phyloP scores from a whole-genome alignment of 2,888 invertebrate genomes.

The Archips xylosteana region DNA sequence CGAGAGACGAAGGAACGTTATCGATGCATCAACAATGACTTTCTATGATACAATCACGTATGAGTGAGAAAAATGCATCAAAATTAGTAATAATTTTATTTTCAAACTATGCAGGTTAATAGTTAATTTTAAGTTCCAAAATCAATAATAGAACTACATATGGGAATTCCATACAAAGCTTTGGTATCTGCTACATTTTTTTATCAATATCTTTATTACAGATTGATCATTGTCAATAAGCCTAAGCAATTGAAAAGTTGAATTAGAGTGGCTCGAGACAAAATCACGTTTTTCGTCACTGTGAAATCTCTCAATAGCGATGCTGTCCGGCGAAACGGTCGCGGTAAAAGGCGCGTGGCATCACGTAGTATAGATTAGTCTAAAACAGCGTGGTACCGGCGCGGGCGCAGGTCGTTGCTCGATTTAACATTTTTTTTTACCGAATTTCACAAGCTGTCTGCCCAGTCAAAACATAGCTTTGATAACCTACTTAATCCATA shows the following conservation, averaged over 20 bases:
- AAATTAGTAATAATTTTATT: neutral
- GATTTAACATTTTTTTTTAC: constrained; percentile 69
- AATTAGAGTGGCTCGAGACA: constrained; percentile 62
- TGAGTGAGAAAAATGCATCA: too few relatives aligned
- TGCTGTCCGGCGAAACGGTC: constrained; percentile 71
- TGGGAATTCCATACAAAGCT: neutral
- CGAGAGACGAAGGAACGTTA: constrained; percentile 1
- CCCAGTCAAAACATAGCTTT: constrained; percentile 11
- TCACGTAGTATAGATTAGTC: constrained; percentile 70
- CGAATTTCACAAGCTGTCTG: constrained; percentile 50
- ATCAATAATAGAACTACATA: neutral
- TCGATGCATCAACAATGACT: neutral
- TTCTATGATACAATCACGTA: neutral
- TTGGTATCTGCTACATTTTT: neutral
- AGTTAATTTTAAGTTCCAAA: neutral
- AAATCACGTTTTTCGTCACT: constrained; percentile 76
- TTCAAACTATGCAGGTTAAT: too few relatives aligned
- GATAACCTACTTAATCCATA: constrained; percentile 8
- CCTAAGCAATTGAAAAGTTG: constrained; percentile 20
- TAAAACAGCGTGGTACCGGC: constrained; percentile 66
- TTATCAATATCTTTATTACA: neutral
- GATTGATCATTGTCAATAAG: neutral
- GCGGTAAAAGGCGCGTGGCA: constrained; percentile 70
- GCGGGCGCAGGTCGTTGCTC: constrained; percentile 67
- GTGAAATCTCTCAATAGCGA: constrained; percentile 73